Percentiles rank a stretch among this genome's conserved stretches.
Evolutionary conservation across 2,888 invertebrate species (phyloP).

Genomic region (Synanthedon tipuliformis): DNA sequence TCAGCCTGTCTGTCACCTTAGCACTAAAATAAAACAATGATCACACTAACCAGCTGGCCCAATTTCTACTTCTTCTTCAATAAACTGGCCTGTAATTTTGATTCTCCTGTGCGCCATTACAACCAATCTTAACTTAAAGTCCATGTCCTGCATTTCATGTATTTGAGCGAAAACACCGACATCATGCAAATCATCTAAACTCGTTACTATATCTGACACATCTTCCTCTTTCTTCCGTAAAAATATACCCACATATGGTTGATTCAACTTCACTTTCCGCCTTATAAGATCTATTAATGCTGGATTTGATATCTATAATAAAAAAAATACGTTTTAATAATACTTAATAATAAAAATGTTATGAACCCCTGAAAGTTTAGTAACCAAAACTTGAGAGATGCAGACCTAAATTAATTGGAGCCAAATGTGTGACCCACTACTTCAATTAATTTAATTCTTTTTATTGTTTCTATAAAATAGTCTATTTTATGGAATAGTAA

Average conservation of each 20-base stretch:
- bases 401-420: no score
- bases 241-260: conserved; percentile 98
- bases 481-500: no score
- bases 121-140: conserved; percentile 88
- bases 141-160: conserved; percentile 96
- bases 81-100: conserved; percentile 81
- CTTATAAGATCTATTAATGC: conserved; percentile 88
- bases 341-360: no score
- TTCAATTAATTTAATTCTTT: no score
- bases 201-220: conserved; percentile 86
- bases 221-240: conserved; percentile 92
- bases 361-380: no score
- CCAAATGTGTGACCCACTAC: no score
- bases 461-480: no score
- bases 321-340: no score
- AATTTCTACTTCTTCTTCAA: conserved; percentile 77
- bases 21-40: conserved; percentile 4
- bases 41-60: conserved; percentile 56
- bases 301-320: conserved; percentile 84
- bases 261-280: conserved; percentile 93
- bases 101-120: conserved; percentile 95
- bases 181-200: conserved; percentile 85
- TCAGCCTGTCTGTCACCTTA: no score
- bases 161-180: conserved; percentile 98
- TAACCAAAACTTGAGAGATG: no score